Conservation (phyloP, 2,113 vertebrate species). For the Taxidea taxus region DNA sequence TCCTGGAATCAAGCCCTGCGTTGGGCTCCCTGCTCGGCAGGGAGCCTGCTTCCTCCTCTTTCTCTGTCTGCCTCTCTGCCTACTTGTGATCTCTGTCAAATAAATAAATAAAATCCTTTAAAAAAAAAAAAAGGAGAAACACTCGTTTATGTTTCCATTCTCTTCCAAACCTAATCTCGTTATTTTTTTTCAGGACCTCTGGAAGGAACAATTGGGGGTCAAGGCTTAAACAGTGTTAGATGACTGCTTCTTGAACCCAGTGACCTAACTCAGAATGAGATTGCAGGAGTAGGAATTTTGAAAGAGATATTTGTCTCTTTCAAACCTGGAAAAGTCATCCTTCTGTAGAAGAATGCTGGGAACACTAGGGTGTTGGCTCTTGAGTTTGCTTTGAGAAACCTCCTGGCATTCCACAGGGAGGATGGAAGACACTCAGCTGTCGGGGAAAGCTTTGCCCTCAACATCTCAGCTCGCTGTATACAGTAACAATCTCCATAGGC, state of each 20-base stretch:
- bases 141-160: constrained; percentile 65
- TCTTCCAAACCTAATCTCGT: constrained; percentile 64
- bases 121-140: constrained; percentile 44
- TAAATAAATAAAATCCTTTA: too few relatives aligned
- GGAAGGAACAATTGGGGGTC: constrained; percentile 49
- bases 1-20: too few relatives aligned
- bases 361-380: neutral
- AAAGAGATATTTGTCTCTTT: constrained; percentile 50
- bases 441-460: constrained; percentile 3
- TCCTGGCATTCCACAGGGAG: constrained; percentile 2
- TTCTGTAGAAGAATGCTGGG: neutral
- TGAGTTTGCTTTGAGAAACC: constrained; percentile 21
- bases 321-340: constrained; percentile 63
- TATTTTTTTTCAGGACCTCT: constrained; percentile 13
- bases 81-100: too few relatives aligned
- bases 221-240: constrained; percentile 42
- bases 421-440: constrained; percentile 28
- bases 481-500: neutral
- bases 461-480: neutral
- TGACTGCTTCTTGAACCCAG: constrained; percentile 23
- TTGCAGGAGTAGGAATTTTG: neutral
- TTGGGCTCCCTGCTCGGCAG: too few relatives aligned
- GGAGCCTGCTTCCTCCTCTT: too few relatives aligned
- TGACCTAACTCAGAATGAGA: constrained; percentile 56
- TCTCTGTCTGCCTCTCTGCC: too few relatives aligned